phyloP scores from a whole-genome alignment of 1,140 invertebrate species.

The Zaprionus davidi region DNA sequence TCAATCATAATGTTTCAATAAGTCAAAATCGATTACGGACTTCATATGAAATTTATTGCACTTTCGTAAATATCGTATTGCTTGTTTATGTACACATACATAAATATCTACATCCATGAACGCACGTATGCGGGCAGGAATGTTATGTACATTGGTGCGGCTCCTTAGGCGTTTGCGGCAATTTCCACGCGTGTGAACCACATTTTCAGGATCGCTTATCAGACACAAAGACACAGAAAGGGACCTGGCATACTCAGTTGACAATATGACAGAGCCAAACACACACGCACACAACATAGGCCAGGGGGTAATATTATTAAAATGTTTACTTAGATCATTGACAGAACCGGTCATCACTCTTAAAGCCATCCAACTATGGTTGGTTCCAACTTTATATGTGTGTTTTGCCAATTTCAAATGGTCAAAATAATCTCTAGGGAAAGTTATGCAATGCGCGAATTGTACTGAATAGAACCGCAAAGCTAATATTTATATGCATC shows the following conservation, averaged over 20 bases:
- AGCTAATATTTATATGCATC: too few relatives aligned
- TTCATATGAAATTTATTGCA: conserved; percentile 84
- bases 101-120: background rate
- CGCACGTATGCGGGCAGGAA: conserved; percentile 19
- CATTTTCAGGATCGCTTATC: conserved; percentile 70
- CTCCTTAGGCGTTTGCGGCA: conserved; percentile 30
- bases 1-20: conserved; percentile 84
- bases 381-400: background rate
- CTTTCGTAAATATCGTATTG: conserved; percentile 83
- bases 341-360: background rate
- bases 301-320: background rate
- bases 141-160: conserved; percentile 3
- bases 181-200: conserved; percentile 59
- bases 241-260: background rate
- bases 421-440: too few relatives aligned
- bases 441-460: too few relatives aligned
- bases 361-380: background rate
- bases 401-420: background rate
- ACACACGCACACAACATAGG: background rate
- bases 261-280: background rate
- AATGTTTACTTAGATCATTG: background rate
- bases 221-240: conserved; percentile 8
- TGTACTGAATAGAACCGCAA: too few relatives aligned
- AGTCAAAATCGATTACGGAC: conserved; percentile 84
- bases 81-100: conserved; percentile 24